Conservation (phyloP, 2,113 vertebrate species). For the Prunella fulvescens region DNA sequence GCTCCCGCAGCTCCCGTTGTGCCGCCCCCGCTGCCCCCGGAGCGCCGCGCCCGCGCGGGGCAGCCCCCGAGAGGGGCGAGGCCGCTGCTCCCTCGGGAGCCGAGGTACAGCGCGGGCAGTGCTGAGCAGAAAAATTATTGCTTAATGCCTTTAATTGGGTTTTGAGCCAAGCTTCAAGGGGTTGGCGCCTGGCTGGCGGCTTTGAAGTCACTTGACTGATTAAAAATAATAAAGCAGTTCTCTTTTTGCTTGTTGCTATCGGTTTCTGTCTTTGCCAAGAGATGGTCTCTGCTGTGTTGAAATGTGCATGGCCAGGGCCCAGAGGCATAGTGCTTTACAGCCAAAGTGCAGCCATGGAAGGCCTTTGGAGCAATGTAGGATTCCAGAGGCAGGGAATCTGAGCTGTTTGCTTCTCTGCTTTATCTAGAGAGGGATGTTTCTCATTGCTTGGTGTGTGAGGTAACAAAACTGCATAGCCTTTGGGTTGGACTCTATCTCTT, state of each 20-base stretch:
- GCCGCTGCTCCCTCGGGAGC: not conserved
- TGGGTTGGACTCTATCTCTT: accelerated
- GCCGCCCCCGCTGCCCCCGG: not conserved
- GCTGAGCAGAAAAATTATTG: accelerated
- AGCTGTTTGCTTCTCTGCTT: not conserved
- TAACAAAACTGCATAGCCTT: not conserved
- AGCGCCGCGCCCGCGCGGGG: not conserved
- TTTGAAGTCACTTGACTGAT: not conserved
- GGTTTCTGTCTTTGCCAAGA: not conserved
- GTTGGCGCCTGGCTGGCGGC: not conserved
- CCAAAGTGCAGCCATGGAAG: accelerated
- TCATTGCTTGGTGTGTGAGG: not conserved
- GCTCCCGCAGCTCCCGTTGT: not conserved
- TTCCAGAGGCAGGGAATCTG: not conserved
- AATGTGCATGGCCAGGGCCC: accelerated
- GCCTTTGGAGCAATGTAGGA: not conserved
- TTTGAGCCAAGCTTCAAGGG: not conserved
- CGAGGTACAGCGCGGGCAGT: accelerated
- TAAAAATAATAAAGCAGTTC: not conserved
- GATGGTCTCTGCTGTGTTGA: not conserved
- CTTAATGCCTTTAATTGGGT: not conserved
- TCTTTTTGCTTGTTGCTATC: not conserved
- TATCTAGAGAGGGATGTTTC: not conserved
- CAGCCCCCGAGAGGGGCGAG: not conserved
- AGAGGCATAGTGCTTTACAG: not conserved